These are phyloP conservation scores for Lasiommata megera DNA, from an alignment of 2,888 invertebrate genomes.

Conservation along the genomic window DNA sequence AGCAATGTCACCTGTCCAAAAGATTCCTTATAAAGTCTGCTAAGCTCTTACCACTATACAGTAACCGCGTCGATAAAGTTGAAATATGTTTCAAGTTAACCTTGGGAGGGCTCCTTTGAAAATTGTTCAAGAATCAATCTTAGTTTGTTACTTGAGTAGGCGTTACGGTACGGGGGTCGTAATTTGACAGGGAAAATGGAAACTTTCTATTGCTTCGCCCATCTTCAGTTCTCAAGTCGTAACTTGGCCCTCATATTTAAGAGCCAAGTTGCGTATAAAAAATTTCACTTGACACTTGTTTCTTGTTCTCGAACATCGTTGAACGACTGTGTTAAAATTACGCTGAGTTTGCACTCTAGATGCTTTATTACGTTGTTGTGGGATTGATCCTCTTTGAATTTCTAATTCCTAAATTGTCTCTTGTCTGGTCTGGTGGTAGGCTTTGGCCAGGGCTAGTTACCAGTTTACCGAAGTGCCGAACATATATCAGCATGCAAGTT, in stretches of 20 bases:
- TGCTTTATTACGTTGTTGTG: background rate
- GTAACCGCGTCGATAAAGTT: background rate
- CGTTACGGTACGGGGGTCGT: slow-evolving; percentile 22
- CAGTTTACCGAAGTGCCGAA: no score
- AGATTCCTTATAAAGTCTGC: background rate
- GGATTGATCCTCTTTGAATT: background rate
- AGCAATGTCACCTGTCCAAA: background rate
- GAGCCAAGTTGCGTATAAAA: slow-evolving; percentile 46
- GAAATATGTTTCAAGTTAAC: slow-evolving; percentile 4
- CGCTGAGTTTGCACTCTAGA: background rate
- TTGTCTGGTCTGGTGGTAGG: no score
- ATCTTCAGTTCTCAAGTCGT: slow-evolving; percentile 43
- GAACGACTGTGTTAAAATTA: slow-evolving; percentile 22
- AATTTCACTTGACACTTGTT: slow-evolving; percentile 26
- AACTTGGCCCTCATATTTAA: slow-evolving; percentile 42
- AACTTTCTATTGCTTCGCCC: slow-evolving; percentile 52
- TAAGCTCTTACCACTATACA: background rate
- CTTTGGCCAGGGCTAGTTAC: no score
- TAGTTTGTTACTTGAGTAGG: slow-evolving; percentile 27
- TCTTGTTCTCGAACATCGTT: slow-evolving; percentile 23
- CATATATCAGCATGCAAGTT: no score
- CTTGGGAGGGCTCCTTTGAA: slow-evolving; percentile 4
- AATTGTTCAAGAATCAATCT: slow-evolving; percentile 30
- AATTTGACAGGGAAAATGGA: slow-evolving; percentile 53
- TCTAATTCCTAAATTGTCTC: no score